Conservation (phyloP, 2,113 vertebrate genomes). For the Galemys pyrenaicus region DNA sequence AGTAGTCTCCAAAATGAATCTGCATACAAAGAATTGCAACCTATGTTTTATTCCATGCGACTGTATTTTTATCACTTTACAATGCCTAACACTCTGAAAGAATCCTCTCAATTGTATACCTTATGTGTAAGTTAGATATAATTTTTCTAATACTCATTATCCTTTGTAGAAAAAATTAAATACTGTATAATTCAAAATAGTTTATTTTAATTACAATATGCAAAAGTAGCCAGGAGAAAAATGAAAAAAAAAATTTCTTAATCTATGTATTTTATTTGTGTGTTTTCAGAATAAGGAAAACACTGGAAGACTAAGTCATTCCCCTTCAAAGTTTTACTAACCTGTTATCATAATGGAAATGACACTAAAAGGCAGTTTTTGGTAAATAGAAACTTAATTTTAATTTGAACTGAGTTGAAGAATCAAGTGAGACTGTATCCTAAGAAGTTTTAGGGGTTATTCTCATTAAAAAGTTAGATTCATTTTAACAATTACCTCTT, state of each 20-base stretch:
- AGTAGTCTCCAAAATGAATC: neutral
- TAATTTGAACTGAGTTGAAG: neutral
- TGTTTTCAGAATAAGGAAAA: neutral
- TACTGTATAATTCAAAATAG: neutral
- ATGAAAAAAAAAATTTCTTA: neutral
- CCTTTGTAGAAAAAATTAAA: neutral
- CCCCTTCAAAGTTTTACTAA: neutral
- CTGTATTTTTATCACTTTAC: neutral
- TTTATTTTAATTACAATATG: neutral
- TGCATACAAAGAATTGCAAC: neutral
- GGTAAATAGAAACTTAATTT: neutral
- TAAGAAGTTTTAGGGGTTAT: neutral
- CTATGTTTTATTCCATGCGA: neutral
- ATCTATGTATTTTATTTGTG: neutral
- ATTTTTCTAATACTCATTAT: neutral
- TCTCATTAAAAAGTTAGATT: neutral
- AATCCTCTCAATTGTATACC: neutral
- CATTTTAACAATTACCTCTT: neutral
- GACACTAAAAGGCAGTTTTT: neutral
- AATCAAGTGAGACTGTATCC: neutral
- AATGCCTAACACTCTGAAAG: neutral
- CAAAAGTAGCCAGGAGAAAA: neutral
- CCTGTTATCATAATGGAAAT: neutral
- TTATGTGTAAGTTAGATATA: neutral
- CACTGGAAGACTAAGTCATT: neutral